Evolutionary conservation across 2,888 invertebrate species (phyloP).

Genomic region (Margaritifera margaritifera): DNA sequence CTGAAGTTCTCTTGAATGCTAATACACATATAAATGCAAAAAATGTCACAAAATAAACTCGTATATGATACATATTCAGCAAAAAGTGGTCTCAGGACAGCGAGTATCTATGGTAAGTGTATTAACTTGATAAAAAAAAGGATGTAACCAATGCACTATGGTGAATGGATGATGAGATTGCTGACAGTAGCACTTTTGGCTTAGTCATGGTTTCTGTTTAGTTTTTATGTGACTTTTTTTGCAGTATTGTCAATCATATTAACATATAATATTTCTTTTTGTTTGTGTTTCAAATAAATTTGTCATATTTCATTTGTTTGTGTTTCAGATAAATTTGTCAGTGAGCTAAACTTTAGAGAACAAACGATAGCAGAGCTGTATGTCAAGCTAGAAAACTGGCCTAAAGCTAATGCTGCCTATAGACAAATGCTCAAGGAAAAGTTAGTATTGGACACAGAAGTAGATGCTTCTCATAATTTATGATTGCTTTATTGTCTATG

Average conservation of each 20-base stretch:
- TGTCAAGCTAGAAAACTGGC: constrained; percentile 83
- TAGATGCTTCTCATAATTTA: not conserved
- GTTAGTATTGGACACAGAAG: constrained; percentile 73
- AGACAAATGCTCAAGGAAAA: constrained; percentile 84
- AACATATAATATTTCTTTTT: not conserved
- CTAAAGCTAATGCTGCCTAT: constrained; percentile 82
- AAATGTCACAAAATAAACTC: too few species aligned
- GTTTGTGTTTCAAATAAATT: constrained; percentile 64
- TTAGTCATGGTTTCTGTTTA: too few species aligned
- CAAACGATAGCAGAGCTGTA: constrained; percentile 84
- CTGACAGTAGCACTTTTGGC: too few species aligned
- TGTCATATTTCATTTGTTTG: too few species aligned
- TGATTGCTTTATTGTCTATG: not conserved
- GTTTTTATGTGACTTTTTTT: not conserved
- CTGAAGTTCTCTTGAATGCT: too few species aligned
- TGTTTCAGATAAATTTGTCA: constrained; percentile 74
- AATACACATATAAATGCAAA: too few species aligned
- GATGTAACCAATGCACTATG: too few species aligned
- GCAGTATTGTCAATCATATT: not conserved
- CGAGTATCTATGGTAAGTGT: too few species aligned
- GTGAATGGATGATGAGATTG: too few species aligned
- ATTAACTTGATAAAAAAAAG: too few species aligned
- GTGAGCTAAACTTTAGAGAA: constrained; percentile 78
- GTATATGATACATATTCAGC: too few species aligned
- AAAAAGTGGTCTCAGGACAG: too few species aligned